Evolutionary conservation across 2,888 invertebrate species (phyloP).

Genomic region (Epinotia brunnichana): DNA sequence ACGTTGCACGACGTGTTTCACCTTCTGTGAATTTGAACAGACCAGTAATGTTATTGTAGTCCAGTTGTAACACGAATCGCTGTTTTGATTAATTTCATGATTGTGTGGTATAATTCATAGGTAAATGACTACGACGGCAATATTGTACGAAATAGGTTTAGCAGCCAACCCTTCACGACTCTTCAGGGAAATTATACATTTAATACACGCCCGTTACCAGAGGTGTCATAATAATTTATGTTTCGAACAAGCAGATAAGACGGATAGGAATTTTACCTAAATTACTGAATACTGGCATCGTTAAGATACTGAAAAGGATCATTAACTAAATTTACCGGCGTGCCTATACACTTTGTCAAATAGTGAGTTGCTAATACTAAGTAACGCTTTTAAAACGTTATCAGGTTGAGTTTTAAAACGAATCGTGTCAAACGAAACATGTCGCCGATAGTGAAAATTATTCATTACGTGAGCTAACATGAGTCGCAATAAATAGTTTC

Average conservation of each 20-base stretch:
- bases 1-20: too few relatives aligned
- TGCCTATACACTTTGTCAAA: not conserved
- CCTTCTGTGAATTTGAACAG: too few relatives aligned
- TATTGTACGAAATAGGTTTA: not conserved
- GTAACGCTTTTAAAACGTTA: too few relatives aligned
- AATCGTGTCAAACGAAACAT: too few relatives aligned
- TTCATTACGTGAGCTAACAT: too few relatives aligned
- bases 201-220: not conserved
- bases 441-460: too few relatives aligned
- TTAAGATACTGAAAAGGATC: not conserved
- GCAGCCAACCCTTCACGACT: not conserved
- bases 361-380: not conserved
- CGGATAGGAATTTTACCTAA: slow-evolving; percentile 1
- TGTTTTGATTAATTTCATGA: too few relatives aligned
- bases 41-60: too few relatives aligned
- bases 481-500: too few relatives aligned
- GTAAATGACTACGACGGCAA: not conserved
- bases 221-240: not conserved
- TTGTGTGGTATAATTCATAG: not conserved
- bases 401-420: too few relatives aligned
- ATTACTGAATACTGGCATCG: not conserved
- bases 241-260: slow-evolving; percentile 4
- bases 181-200: slow-evolving; percentile 16
- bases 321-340: not conserved
- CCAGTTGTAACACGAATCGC: too few relatives aligned